Conservation (phyloP, 1,140 invertebrate species). For the Drosophila sechellia region DNA sequence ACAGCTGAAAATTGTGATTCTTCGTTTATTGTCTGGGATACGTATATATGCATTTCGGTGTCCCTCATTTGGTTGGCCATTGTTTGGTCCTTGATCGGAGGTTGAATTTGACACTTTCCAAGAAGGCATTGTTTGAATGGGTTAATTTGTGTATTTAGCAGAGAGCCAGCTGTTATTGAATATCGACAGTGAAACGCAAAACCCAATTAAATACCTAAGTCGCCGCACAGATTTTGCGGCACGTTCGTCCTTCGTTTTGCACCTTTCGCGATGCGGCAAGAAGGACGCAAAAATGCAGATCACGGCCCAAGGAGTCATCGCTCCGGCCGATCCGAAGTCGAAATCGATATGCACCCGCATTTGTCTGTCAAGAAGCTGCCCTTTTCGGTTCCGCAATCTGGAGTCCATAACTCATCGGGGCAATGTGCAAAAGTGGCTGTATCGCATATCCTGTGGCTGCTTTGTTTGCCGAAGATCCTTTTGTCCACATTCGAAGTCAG, state of each 20-base stretch:
- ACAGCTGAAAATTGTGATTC: constrained; percentile 57
- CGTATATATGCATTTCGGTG: constrained; percentile 45
- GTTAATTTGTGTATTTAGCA: constrained; percentile 79
- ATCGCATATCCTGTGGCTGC: constrained; percentile 78
- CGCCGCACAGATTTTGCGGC: constrained; percentile 59
- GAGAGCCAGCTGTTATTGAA: constrained; percentile 58
- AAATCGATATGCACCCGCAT: constrained; percentile 81
- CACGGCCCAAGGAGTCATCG: constrained; percentile 41
- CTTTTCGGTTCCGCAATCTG: constrained; percentile 13
- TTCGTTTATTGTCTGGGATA: constrained; percentile 40
- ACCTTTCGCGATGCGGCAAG: constrained; percentile 59
- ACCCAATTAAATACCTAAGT: constrained; percentile 79
- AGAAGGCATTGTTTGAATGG: constrained; percentile 73
- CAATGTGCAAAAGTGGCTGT: constrained; percentile 82
- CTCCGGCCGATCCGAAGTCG: constrained; percentile 16
- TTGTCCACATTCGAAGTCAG: constrained; percentile 62
- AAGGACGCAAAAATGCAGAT: constrained; percentile 66
- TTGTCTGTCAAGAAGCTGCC: constrained; percentile 52
- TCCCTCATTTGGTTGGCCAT: constrained; percentile 61
- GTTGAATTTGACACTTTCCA: constrained; percentile 64
- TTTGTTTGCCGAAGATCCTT: constrained; percentile 63
- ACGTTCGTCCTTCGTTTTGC: constrained; percentile 69
- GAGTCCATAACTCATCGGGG: constrained; percentile 71
- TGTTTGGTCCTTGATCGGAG: constrained; percentile 55
- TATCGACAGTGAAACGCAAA: constrained; percentile 62